Percentiles rank a stretch among this genome's conserved stretches.
These are phyloP conservation scores for Caiman crocodilus DNA, from an alignment of 2,797 vertebrate species.

Conservation along the genomic window DNA sequence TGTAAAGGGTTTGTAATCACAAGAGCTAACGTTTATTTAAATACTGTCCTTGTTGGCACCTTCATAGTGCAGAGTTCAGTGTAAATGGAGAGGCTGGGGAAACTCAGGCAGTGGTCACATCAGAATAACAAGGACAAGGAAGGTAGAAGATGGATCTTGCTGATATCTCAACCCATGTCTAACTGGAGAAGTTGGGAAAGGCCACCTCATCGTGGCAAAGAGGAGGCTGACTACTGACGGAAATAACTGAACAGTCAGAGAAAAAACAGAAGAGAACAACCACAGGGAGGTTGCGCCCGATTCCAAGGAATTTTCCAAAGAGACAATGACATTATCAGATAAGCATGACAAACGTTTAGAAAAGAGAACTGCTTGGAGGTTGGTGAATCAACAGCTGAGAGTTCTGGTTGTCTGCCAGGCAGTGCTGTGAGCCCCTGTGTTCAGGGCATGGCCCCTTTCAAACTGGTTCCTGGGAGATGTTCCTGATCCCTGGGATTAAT, in stretches of 20 bases:
- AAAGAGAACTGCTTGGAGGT: not conserved
- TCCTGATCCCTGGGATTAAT: not conserved
- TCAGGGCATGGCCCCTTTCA: no score
- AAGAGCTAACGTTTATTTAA: not conserved
- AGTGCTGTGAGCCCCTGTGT: not conserved
- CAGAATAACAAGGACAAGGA: not conserved
- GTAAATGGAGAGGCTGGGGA: not conserved
- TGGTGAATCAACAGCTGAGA: not conserved
- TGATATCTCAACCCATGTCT: accelerated
- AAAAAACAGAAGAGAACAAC: not conserved
- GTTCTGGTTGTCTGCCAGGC: not conserved
- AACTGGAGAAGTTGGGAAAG: not conserved
- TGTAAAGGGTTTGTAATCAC: not conserved
- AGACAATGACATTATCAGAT: not conserved
- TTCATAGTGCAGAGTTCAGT: not conserved
- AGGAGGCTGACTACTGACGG: not conserved
- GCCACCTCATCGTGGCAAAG: accelerated
- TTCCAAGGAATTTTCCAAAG: not conserved
- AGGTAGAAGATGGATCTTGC: accelerated
- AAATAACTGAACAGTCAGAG: not conserved
- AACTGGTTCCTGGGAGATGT: no score
- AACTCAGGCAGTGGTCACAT: not conserved
- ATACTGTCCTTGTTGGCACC: not conserved
- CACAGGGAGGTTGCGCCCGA: not conserved
- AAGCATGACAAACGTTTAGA: not conserved